These are phyloP conservation scores for Pelvicachromis taeniatus DNA, from an alignment of 2,113 vertebrate species.

Conservation along the genomic window DNA sequence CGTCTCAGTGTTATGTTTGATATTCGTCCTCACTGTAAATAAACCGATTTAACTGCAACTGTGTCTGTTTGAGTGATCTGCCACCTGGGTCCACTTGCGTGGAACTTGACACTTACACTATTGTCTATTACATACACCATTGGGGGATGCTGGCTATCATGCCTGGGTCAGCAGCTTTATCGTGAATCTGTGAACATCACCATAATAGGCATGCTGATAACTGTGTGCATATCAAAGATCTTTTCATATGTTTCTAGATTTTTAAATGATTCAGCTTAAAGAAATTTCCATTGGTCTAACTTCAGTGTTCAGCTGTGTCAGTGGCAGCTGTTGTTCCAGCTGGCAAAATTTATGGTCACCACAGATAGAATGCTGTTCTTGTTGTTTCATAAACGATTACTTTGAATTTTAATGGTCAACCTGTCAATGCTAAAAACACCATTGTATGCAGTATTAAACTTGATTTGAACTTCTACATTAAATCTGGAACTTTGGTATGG, in stretches of 20 bases:
- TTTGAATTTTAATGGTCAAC: neutral
- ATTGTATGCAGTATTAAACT: neutral
- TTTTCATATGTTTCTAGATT: neutral
- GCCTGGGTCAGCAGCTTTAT: neutral
- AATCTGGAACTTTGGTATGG: neutral
- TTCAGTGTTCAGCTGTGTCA: neutral
- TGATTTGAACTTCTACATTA: neutral
- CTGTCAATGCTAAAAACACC: neutral
- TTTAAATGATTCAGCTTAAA: neutral
- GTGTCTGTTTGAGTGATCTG: neutral
- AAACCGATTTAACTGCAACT: neutral
- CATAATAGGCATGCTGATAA: neutral
- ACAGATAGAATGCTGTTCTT: neutral
- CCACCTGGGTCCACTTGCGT: neutral
- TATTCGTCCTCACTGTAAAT: neutral
- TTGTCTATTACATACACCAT: neutral
- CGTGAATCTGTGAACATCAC: neutral
- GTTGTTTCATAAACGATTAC: neutral
- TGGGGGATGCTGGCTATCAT: neutral
- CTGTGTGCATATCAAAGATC: neutral
- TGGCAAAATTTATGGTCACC: neutral
- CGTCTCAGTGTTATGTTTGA: neutral
- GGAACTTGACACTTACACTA: neutral
- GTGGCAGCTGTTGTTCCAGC: neutral
- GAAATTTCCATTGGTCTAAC: neutral